Conservation (phyloP, 2,888 invertebrate genomes). For the Cataglyphis rosenhaueri region DNA sequence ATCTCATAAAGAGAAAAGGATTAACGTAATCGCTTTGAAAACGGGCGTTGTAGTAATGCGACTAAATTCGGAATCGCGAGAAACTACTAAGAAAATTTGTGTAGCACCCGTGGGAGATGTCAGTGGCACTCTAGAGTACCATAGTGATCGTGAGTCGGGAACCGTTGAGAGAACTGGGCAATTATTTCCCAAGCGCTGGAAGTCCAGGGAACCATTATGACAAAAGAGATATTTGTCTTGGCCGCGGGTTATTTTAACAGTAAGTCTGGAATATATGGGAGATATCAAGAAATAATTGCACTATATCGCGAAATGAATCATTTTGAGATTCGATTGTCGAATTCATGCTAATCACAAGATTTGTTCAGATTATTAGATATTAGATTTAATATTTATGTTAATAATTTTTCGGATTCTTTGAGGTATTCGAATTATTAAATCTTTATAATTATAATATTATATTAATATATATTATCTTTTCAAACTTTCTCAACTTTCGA, state of each 20-base stretch:
- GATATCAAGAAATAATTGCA: slow-evolving; percentile 29
- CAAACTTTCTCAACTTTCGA: background rate
- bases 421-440: background rate
- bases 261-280: background rate
- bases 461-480: too few relatives aligned
- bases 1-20: slow-evolving; percentile 7
- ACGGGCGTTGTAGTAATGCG: slow-evolving; percentile 21
- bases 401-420: background rate
- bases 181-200: slow-evolving; percentile 45
- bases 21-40: slow-evolving; percentile 20
- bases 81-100: slow-evolving; percentile 45
- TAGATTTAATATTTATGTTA: slow-evolving; percentile 6
- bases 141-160: slow-evolving; percentile 25
- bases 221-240: slow-evolving; percentile 51
- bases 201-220: slow-evolving; percentile 42
- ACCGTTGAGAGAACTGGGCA: slow-evolving; percentile 38
- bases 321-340: slow-evolving; percentile 2
- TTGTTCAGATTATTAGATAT: slow-evolving; percentile 13
- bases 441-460: slow-evolving; percentile 3
- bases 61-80: slow-evolving; percentile 43
- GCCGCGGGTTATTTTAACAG: slow-evolving; percentile 47
- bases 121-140: slow-evolving; percentile 23
- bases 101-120: slow-evolving; percentile 37
- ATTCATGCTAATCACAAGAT: background rate
- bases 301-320: background rate